Base-by-base conservation (phyloP, 2,113 vertebrate genomes). In the Columba janthina region DNA sequence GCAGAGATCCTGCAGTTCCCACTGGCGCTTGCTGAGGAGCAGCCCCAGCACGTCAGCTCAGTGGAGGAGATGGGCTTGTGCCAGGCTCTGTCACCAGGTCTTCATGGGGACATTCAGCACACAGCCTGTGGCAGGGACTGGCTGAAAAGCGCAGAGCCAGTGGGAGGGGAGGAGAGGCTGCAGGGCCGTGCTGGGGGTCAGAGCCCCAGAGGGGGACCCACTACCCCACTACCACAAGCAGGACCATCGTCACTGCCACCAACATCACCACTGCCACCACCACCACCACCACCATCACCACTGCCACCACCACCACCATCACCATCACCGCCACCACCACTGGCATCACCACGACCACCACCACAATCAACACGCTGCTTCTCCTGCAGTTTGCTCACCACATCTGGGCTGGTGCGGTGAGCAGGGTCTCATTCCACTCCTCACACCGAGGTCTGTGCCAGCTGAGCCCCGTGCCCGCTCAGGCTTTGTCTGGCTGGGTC, bases 31-130 rank as follows among this genome's bases (percentile, higher is more conserved):
- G 20, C 56, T 25, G 32, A 22, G 15, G 29, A 13, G 42, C 1
- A 3, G 57, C 24, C 9, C 50, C 40, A 18, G 25, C 50, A 28
- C 0, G 0, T 4, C 2, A 4, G 71, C 34, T 48, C 3, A 1
- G 12, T 12, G 9, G n/a, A 10, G n/a, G 19, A 88, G 31, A 4
- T 0, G 17, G 36, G 25, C 36, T 73, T 16, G 24, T 0, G 8
- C 32, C 15, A 38, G 62, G 26, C 6, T 51, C 29, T 36, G 48
- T 4, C 2, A 2, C 29, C 65, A 28, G 14, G 24, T 19, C 53
- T 26, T 48, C 28, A 1, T 2, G 40, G 48, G 20, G 34, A 10
- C 18, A 22, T n/a, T 26, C 19, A 5, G 69, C 21, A 16, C 1
- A 4, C 14, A 32, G 31, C 31, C 51, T 12, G 13, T 1, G 6